A percentile compares a stretch with the other conserved stretches of the same genome.
Evolutionary conservation across 2,113 vertebrate genomes (phyloP).

Genomic region (Bothrops jararaca): DNA sequence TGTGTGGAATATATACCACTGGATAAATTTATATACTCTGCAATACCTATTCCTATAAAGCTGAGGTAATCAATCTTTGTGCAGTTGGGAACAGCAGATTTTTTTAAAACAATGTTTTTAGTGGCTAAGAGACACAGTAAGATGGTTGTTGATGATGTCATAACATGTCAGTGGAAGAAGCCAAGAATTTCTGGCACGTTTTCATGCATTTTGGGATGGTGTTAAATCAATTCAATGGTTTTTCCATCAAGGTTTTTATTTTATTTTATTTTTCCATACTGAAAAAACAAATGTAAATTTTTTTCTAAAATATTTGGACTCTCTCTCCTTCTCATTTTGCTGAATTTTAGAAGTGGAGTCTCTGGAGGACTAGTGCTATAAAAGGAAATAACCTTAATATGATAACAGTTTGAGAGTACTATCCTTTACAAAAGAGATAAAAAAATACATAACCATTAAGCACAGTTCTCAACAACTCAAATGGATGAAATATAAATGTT

Average conservation of each 20-base stretch:
- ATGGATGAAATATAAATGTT: slow-evolving; percentile 20
- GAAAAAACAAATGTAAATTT: not conserved
- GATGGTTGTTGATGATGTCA: not conserved
- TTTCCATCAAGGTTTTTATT: not conserved
- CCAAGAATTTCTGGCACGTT: not conserved
- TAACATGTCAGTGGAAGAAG: not conserved
- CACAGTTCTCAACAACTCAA: not conserved
- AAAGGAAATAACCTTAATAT: not conserved
- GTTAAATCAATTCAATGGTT: not conserved
- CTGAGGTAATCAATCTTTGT: not conserved
- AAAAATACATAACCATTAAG: not conserved
- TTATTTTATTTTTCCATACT: not conserved
- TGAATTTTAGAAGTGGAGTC: not conserved
- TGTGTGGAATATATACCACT: not conserved
- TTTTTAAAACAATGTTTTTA: not conserved
- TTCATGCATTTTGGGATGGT: not conserved
- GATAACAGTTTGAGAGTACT: not conserved
- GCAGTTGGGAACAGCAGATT: not conserved
- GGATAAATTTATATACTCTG: not conserved
- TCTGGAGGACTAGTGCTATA: not conserved
- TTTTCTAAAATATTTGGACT: not conserved
- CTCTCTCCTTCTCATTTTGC: not conserved
- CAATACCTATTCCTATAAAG: not conserved
- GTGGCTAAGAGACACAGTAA: not conserved
- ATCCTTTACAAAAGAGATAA: slow-evolving; percentile 5